These are phyloP conservation scores for Pseudopodoces humilis DNA, from an alignment of 2,113 vertebrate genomes.

Conservation along the genomic window DNA sequence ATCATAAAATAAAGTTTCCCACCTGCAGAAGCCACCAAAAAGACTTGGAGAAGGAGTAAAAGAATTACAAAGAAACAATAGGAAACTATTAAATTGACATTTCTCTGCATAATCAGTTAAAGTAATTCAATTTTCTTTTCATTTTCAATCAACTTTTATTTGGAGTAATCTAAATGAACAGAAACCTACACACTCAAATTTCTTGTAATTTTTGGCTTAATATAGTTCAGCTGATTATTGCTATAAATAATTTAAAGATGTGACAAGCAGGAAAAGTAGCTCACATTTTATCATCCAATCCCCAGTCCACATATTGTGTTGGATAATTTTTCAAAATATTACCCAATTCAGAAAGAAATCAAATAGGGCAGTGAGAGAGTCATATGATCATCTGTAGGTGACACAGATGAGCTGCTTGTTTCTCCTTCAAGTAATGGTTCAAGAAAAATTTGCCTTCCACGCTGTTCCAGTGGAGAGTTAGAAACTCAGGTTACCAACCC, in stretches of 20 bases:
- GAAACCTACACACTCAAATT: neutral
- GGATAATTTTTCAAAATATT: neutral
- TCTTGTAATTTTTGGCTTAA: conserved; percentile 5
- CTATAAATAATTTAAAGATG: conserved; percentile 20
- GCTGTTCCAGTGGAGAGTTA: neutral
- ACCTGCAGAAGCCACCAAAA: neutral
- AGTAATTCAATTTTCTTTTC: conserved; percentile 23
- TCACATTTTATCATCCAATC: neutral
- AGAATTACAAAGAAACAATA: neutral
- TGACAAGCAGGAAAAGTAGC: neutral
- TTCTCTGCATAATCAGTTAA: neutral
- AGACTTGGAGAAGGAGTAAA: neutral
- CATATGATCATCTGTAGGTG: neutral
- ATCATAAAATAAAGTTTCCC: neutral
- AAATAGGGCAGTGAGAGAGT: neutral
- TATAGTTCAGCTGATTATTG: conserved; percentile 20
- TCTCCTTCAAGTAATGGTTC: neutral
- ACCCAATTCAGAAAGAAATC: neutral
- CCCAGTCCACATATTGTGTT: neutral
- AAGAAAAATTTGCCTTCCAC: neutral
- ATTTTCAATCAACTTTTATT: conserved; percentile 37
- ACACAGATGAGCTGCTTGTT: neutral
- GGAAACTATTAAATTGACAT: neutral
- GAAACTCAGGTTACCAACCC: neutral
- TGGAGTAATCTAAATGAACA: conserved; percentile 4